Evolutionary conservation across 2,797 vertebrate genomes (phyloP), one percentile per base, ranked within the genome.

Genomic region (Gadopsis marmoratus): DNA sequence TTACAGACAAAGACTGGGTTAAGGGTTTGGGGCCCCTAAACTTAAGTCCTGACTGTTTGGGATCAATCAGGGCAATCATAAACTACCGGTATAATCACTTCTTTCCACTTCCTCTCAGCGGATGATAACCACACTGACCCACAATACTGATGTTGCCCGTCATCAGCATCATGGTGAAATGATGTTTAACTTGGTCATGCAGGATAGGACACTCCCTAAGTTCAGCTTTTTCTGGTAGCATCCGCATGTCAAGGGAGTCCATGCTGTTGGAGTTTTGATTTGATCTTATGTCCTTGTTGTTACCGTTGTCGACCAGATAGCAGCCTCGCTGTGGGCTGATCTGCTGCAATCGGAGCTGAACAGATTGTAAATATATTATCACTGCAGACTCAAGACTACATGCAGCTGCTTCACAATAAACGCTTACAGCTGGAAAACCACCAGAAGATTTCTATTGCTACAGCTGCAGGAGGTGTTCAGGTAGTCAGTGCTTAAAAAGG

Each of bases 361-460:
- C 13, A 41, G 68, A 41, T 39, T 67, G 64, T 31, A 64, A 45
- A 60, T 75, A 72, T 35, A 65, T 31, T 43, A 67, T 60, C 16
- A 65, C 19, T 71, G 77, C 73, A 62, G 64, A 71, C 65, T 72
- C 66, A 39, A 62, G 63, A 76, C 29, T 64, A 65, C 14, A 29
- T 53, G 26, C 19, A 41, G 62, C 45, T 62, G 56, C 65, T 61
- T 60, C 55, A 69, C 21, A 69, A 50, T 47, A 39, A 29, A 43
- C n/a, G 11, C n/a, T 16, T 16, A 21, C 21, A 11, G 35, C 35
- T 33, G 43, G 43, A 6, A 35, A 66, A 56, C 37, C 51, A 68
- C 19, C 1, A 6, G 41, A 29, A 45, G 45, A 14, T 8, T 33
- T 51, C 14, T 54, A 37, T 26, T 51, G 29, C 51, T 29, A 19